Base-by-base conservation (phyloP, 2,888 invertebrate species). In the Ptilodon capucinus region DNA sequence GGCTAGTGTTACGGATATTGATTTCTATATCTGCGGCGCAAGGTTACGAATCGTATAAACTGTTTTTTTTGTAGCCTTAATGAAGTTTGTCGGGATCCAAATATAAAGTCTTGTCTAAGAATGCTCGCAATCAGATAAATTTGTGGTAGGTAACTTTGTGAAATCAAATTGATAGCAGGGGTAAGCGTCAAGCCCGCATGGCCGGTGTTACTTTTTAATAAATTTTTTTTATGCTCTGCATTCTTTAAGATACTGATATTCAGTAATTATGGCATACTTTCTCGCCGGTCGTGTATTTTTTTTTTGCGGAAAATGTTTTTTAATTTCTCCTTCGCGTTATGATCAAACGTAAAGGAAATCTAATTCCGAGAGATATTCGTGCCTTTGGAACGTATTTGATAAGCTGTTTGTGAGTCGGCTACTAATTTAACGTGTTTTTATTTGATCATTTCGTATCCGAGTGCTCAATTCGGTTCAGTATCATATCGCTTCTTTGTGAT, bases 111-210 rank as follows among this genome's bases (percentile, higher is more conserved):
- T 64, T 71, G 70, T 71, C 65, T 50, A 64, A 71, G 68, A 60
- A 71, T 70, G 66, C 58, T 58, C 67, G 71, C 76, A 80, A 79
- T 80, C 76, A 78, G 77, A 80, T 74, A 72, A 80, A 79, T 72
- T 79, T 60, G 67, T 63, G 60, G 64, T 40, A 36, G 52, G 70
- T 76, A 78, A 68, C 70, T 81, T 81, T 68, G 59, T 55, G 45
- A 63, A 77, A 76, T 74, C 68, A 76, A 81, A 79, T 78, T 76
- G 67, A 76, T 74, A 72, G 69, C 65, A 48, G 59, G 61, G 62
- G 61, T 64, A 63, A 52, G 50, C 54, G 54, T 49, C 38, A 49
- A 48, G 30, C 41, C 48, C 55, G 44, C 54, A 38, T 47, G 50
- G 44, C 35, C 64, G 46, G 48, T 75, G 74, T 75, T 75, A 70